phyloP scores from a whole-genome alignment of 1,140 invertebrate species.

The Drosophila saltans region DNA sequence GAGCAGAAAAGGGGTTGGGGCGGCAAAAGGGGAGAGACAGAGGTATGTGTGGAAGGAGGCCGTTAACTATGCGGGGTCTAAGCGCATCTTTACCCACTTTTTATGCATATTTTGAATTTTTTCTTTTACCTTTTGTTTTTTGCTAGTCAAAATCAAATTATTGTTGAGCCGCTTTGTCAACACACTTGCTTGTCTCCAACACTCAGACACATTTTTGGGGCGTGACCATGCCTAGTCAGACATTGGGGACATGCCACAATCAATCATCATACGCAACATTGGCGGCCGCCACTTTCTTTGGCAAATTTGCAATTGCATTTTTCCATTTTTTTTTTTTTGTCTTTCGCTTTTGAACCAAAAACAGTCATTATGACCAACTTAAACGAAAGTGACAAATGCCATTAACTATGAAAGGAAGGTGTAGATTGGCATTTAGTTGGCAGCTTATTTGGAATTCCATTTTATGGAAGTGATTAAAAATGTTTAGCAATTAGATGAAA shows the following conservation, averaged over 20 bases:
- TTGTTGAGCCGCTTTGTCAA: slow-evolving; percentile 30
- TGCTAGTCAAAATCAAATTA: slow-evolving; percentile 51
- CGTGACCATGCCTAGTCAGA: slow-evolving; percentile 12
- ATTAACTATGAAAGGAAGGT: background rate
- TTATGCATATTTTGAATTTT: slow-evolving; percentile 35
- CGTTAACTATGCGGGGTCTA: slow-evolving; percentile 24
- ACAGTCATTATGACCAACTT: slow-evolving; percentile 72
- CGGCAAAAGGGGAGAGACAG: no score
- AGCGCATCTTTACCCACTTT: slow-evolving; percentile 78
- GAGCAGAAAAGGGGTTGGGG: background rate
- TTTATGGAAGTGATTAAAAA: background rate
- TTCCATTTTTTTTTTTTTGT: slow-evolving; percentile 15
- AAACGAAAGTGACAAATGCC: slow-evolving; percentile 39
- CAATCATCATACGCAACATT: slow-evolving; percentile 60
- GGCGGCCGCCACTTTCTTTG: slow-evolving; percentile 48
- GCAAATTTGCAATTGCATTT: slow-evolving; percentile 27
- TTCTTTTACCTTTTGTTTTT: background rate
- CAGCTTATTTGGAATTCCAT: background rate
- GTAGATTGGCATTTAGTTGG: background rate
- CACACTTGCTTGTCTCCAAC: background rate
- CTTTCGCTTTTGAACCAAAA: slow-evolving; percentile 48
- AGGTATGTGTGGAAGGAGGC: no score
- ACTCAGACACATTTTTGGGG: slow-evolving; percentile 3
- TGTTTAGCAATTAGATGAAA: no score
- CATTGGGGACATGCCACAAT: slow-evolving; percentile 45